Evolutionary conservation across 2,113 vertebrate genomes (phyloP).

Genomic region (Mola mola): DNA sequence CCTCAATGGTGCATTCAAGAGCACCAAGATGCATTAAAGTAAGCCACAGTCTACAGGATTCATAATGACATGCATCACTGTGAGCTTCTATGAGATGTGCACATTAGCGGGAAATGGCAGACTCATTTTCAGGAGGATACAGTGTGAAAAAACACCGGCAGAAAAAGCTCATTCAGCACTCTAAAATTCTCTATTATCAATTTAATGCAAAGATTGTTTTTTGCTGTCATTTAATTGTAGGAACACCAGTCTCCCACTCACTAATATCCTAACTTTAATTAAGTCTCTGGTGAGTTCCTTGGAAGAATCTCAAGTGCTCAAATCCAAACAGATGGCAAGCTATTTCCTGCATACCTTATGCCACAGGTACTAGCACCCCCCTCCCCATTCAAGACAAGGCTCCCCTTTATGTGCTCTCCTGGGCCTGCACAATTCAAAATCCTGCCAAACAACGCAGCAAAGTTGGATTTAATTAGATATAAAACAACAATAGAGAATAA

Average conservation of each 20-base stretch:
- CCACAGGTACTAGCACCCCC: constrained; percentile 64
- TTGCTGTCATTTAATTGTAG: constrained; percentile 51
- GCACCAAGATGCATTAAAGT: too few relatives aligned
- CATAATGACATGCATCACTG: constrained; percentile 4
- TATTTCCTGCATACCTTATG: constrained; percentile 75
- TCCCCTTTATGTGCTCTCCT: constrained; percentile 54
- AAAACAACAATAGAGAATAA: constrained; percentile 67
- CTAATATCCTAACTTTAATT: constrained; percentile 77
- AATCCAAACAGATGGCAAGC: constrained; percentile 72
- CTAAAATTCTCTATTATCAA: constrained; percentile 49
- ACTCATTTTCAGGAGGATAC: too few relatives aligned
- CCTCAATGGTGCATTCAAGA: too few relatives aligned
- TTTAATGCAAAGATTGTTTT: constrained; percentile 31
- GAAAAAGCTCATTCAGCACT: too few relatives aligned
- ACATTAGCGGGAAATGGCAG: constrained; percentile 13
- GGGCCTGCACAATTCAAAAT: constrained; percentile 31
- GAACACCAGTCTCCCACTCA: constrained; percentile 51
- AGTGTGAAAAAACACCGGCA: too few relatives aligned
- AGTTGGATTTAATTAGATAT: constrained; percentile 74
- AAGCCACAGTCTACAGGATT: not conserved
- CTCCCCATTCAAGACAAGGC: constrained; percentile 43
- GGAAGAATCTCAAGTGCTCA: constrained; percentile 63
- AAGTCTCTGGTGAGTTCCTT: constrained; percentile 72
- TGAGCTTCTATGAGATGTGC: constrained; percentile 15
- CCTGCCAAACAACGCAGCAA: constrained; percentile 57